These are phyloP conservation scores for Nyctereutes procyonoides DNA, from an alignment of 2,113 vertebrate genomes.

Conservation along the genomic window DNA sequence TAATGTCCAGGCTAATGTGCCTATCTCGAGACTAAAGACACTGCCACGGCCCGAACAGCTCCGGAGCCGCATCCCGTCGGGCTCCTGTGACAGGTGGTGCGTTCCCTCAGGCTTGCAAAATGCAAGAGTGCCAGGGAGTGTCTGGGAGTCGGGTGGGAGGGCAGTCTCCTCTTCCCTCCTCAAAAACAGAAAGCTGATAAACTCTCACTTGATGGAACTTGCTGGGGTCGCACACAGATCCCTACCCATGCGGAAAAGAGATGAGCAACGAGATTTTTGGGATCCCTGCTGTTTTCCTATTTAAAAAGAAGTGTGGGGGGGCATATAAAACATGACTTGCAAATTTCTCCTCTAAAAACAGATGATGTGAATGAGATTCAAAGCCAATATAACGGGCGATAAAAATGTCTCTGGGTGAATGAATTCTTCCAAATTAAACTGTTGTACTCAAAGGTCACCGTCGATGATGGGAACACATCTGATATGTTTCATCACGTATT, in stretches of 20 bases:
- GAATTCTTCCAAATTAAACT: neutral
- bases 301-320: slow-evolving; percentile 45
- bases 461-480: neutral
- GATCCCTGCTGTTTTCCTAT: neutral
- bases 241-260: neutral
- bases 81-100: slow-evolving; percentile 54
- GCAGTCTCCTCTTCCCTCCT: slow-evolving; percentile 45
- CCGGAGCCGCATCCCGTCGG: slow-evolving; percentile 46
- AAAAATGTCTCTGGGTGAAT: neutral
- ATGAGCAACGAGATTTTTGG: neutral
- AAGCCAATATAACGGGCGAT: neutral
- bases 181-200: slow-evolving; percentile 77
- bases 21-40: slow-evolving; percentile 77
- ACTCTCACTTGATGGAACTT: slow-evolving; percentile 68
- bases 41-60: slow-evolving; percentile 56
- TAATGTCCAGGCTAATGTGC: slow-evolving; percentile 77
- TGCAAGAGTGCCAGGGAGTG: slow-evolving; percentile 30
- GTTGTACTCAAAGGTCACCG: accelerated
- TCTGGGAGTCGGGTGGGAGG: neutral
- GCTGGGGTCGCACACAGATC: slow-evolving; percentile 34
- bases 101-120: slow-evolving; percentile 73
- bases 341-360: neutral
- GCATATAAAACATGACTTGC: slow-evolving; percentile 1
- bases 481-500: accelerated
- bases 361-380: neutral